These are phyloP conservation scores for Limanda limanda DNA, from an alignment of 2,113 vertebrate genomes.

Conservation along the genomic window DNA sequence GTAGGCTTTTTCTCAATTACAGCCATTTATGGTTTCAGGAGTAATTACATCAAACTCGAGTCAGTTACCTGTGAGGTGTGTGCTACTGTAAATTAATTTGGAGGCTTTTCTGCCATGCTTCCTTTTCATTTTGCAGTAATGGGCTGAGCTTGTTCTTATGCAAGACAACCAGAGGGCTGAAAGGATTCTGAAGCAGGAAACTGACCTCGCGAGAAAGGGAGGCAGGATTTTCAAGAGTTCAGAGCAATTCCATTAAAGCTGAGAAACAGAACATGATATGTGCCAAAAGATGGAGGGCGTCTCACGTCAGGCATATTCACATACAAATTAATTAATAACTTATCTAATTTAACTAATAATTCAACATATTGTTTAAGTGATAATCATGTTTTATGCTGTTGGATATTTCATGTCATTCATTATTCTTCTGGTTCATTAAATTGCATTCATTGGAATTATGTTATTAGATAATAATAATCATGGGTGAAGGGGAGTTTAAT, in stretches of 20 bases:
- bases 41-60: slow-evolving; percentile 85
- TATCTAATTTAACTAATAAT: background rate
- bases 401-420: background rate
- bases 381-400: background rate
- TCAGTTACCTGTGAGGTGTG: slow-evolving; percentile 86
- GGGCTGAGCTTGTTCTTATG: slow-evolving; percentile 68
- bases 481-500: too few species aligned
- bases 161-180: slow-evolving; percentile 79
- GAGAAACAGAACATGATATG: slow-evolving; percentile 62
- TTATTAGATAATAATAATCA: too few species aligned
- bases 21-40: slow-evolving; percentile 81
- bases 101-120: slow-evolving; percentile 79
- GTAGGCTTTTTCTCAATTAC: slow-evolving; percentile 86
- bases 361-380: slow-evolving; percentile 18
- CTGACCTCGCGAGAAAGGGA: slow-evolving; percentile 65
- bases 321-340: too few species aligned
- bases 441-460: too few species aligned
- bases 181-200: slow-evolving; percentile 71
- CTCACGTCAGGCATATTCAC: slow-evolving; percentile 31
- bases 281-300: slow-evolving; percentile 60
- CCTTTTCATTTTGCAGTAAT: slow-evolving; percentile 82
- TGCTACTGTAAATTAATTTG: slow-evolving; percentile 85
- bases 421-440: too few species aligned
- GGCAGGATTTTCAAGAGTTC: slow-evolving; percentile 70
- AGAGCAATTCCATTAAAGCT: slow-evolving; percentile 70